A percentile compares a stretch with the other conserved stretches of the same genome.
Conservation (phyloP, 2,888 invertebrate genomes). For the Cryptocephalus primarius region DNA sequence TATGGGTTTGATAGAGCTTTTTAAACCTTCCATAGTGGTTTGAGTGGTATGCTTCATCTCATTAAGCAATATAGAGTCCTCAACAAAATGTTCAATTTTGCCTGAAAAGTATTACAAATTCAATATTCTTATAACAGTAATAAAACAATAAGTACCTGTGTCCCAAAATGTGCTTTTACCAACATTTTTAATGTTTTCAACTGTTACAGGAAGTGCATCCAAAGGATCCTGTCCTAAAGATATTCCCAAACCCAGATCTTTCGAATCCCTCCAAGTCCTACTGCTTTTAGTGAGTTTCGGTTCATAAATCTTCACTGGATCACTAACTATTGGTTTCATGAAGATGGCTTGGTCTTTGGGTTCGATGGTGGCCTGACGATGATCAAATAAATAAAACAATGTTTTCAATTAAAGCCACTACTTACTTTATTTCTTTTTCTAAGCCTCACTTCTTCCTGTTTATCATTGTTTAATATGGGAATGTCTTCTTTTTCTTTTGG, state of each 20-base stretch:
- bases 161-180: slow-evolving; percentile 17
- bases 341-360: too few species aligned
- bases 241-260: slow-evolving; percentile 47
- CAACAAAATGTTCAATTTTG: slow-evolving; percentile 10
- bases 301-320: slow-evolving; percentile 39
- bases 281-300: slow-evolving; percentile 23
- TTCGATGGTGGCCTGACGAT: too few species aligned
- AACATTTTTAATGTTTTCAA: slow-evolving; percentile 24
- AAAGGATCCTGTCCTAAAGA: slow-evolving; percentile 50
- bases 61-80: slow-evolving; percentile 18
- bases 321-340: slow-evolving; percentile 1
- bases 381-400: too few species aligned
- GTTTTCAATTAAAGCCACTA: too few species aligned
- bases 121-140: not conserved
- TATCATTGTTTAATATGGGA: too few species aligned
- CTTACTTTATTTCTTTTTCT: too few species aligned
- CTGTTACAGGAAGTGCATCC: slow-evolving; percentile 40
- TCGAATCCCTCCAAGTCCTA: slow-evolving; percentile 48
- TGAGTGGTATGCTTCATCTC: slow-evolving; percentile 26
- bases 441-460: too few species aligned
- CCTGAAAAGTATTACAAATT: slow-evolving; percentile 3
- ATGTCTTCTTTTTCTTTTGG: too few species aligned
- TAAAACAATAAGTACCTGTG: slow-evolving; percentile 4
- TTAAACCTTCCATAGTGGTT: slow-evolving; percentile 24
- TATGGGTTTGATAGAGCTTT: slow-evolving; percentile 27